phyloP scores from a whole-genome alignment of 2,888 invertebrate genomes.

The Apamea monoglypha region DNA sequence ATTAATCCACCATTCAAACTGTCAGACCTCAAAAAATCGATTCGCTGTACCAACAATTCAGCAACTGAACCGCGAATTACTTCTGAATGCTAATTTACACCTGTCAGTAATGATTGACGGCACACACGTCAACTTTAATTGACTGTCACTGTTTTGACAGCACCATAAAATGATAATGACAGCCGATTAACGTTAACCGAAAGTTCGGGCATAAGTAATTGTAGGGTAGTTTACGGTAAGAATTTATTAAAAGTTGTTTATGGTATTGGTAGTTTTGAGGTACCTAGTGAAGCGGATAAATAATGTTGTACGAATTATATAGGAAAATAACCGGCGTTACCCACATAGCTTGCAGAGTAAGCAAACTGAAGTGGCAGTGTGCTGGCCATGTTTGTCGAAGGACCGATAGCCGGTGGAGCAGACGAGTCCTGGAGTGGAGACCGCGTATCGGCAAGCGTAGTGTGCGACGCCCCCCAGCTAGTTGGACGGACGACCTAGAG shows the following conservation, averaged over 20 bases:
- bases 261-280: constrained; percentile 6
- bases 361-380: too few species aligned
- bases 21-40: constrained; percentile 42
- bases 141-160: constrained; percentile 68
- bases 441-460: too few species aligned
- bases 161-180: constrained; percentile 62
- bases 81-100: constrained; percentile 61
- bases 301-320: background rate
- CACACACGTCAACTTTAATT: constrained; percentile 65
- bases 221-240: constrained; percentile 43
- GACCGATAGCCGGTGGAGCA: too few species aligned
- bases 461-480: too few species aligned
- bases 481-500: too few species aligned
- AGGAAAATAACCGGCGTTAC: too few species aligned
- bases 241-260: constrained; percentile 37
- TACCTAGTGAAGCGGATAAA: constrained; percentile 41
- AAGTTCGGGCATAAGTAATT: constrained; percentile 55
- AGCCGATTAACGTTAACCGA: constrained; percentile 59
- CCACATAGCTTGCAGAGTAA: too few species aligned
- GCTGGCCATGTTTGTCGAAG: too few species aligned
- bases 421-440: too few species aligned
- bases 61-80: constrained; percentile 53
- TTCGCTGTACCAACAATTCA: constrained; percentile 20
- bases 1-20: constrained; percentile 43
- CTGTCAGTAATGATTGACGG: constrained; percentile 67